Base-by-base conservation (phyloP, 2,888 invertebrate genomes). In the Eucera pruinosa region DNA sequence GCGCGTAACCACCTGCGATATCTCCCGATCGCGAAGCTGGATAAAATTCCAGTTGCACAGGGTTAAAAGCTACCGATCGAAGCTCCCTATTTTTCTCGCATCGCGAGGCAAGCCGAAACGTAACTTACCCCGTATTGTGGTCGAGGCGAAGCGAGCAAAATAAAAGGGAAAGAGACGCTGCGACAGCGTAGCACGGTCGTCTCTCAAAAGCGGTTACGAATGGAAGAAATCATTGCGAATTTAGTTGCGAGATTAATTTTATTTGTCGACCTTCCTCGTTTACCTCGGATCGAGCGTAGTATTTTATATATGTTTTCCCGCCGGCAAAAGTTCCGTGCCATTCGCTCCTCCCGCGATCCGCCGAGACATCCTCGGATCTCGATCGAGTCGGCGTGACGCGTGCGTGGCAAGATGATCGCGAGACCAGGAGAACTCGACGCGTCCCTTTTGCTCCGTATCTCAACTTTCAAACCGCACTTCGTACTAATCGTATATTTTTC, bases 401-500 rank as follows among this genome's bases (percentile, higher is more conserved):
- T n/a, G n/a, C n/a, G n/a, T n/a, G n/a, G n/a, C n/a, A n/a, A n/a
- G n/a, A n/a, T n/a, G n/a, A n/a, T n/a, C n/a, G n/a, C n/a, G 45
- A 73, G 57, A 70, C 73, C 66, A 76, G 71, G n/a, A n/a, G n/a
- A n/a, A n/a, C n/a, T n/a, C n/a, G n/a, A 15, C 15, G 13, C 18
- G 33, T 43, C 60, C 33, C 43, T 67, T 65, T 60, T 67, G 57
- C 72, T 55, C 69, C 25, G 68, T 15, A 64, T 78, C 69, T 65
- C 73, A 65, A 48, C 43, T 69, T 67, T 58, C 55, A 66, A 58
- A 36, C n/a, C n/a, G n/a, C n/a, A n/a, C 75, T 78, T 74, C 81
- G 74, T 69, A 81, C 74, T 75, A 65, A 82, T 69, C 39, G 39
- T 73, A 67, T 62, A 72, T 72, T 55, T 73, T 68, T 76, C 18